Base-by-base conservation (phyloP, 2,113 vertebrate genomes). In the Platycercus adscitus region DNA sequence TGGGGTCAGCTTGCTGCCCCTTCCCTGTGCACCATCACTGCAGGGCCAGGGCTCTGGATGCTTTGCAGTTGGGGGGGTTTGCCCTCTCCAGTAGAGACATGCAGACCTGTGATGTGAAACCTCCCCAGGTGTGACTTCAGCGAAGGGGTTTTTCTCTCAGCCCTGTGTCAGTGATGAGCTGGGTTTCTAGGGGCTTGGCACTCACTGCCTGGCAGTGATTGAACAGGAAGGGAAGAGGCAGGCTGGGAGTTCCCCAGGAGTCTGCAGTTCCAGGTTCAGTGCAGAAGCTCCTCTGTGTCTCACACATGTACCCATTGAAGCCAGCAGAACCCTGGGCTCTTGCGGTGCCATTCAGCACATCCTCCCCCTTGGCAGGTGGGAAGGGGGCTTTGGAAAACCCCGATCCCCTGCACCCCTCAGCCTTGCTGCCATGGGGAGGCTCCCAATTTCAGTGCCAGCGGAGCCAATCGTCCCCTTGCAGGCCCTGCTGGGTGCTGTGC, bases 141-240 rank as follows among this genome's bases (percentile, higher is more conserved):
- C 2, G 11, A 58, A 12, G 11, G 0, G 56, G 50, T 46, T 31
- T 21, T 41, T 17, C 29, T 41, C 33, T 29, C 12, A 3, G 24
- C 31, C 31, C 0, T 7, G 19, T 6, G 41, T 44, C 7, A 1
- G 41, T 2, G 17, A 12, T 6, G 55, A n/a, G 86, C 41, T 0
- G 2, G 14, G 58, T 77, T 78, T 70, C 71, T 19, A 5, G 53
- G 83, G 94, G 44, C 53, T 49, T 18, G n/a, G 53, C 25, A 1
- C 49, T 31, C 2, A 3, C 21, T 43, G 60, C 31, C 33, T 2
- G 0, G 39, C 5, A 10, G 55, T 1, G 2, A 6, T 28, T 6
- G 58, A 56, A 29, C 56, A 69, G 88, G 58, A 90, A 73, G 63
- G 82, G 26, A 49, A 73, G 75, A 76, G 28, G 5, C 39, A 3